phyloP scores from a whole-genome alignment of 1,140 invertebrate species.

The Tetragnatha versicolor region DNA sequence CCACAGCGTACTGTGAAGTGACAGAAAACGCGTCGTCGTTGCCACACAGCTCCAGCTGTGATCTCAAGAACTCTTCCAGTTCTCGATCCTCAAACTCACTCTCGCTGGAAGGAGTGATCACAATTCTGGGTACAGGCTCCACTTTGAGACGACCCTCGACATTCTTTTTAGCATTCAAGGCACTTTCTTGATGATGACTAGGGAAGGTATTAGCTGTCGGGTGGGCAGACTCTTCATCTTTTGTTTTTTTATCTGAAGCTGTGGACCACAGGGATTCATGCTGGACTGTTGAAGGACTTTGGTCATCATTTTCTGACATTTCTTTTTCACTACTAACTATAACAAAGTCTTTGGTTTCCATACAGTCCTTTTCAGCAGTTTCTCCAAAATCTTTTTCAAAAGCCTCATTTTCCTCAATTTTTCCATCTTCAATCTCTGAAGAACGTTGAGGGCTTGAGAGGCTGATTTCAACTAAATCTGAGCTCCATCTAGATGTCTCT shows the following conservation, averaged over 20 bases:
- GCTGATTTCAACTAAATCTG: too few species aligned
- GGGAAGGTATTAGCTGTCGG: background rate
- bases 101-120: conserved; percentile 36
- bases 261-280: background rate
- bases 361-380: background rate
- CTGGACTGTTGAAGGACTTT: background rate
- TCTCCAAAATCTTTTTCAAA: background rate
- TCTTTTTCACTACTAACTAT: too few species aligned
- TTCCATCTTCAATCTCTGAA: too few species aligned
- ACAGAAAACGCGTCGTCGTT: conserved; percentile 30
- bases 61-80: conserved; percentile 17
- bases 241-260: background rate
- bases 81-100: conserved; percentile 37
- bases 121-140: conserved; percentile 14
- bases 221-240: background rate
- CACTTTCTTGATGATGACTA: background rate
- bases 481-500: too few species aligned
- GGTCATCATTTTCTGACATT: too few species aligned
- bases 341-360: background rate
- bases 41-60: background rate
- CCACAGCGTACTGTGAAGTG: conserved; percentile 2
- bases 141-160: background rate
- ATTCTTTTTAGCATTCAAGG: background rate
- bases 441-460: too few species aligned
- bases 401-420: background rate